Conservation (phyloP, 2,888 invertebrate genomes). For the Ennomos quercinarius region DNA sequence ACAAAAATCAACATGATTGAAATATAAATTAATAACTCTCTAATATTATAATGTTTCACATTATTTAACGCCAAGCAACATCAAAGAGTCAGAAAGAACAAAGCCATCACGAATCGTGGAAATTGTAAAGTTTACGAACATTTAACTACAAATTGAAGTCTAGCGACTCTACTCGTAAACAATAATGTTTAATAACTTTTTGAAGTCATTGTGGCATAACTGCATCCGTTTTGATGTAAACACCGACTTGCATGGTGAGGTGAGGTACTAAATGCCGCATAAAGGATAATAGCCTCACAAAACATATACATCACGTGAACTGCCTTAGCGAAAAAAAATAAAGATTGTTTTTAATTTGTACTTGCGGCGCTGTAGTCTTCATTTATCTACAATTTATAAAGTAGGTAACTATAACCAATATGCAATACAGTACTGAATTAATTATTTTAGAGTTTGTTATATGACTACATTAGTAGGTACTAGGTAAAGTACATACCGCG, state of each 20-base stretch:
- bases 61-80: constrained; percentile 82
- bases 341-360: constrained; percentile 1
- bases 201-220: constrained; percentile 32
- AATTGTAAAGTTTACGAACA: constrained; percentile 68
- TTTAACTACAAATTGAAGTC: constrained; percentile 79
- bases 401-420: too few relatives aligned
- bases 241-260: not conserved
- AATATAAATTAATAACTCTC: constrained; percentile 73
- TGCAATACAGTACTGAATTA: too few relatives aligned
- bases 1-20: constrained; percentile 74
- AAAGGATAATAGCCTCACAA: not conserved
- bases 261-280: not conserved
- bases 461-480: not conserved
- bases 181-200: constrained; percentile 46
- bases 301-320: not conserved
- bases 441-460: too few relatives aligned
- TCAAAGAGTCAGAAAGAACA: constrained; percentile 74
- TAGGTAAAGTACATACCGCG: constrained; percentile 6
- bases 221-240: constrained; percentile 15
- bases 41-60: constrained; percentile 77
- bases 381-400: too few relatives aligned
- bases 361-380: constrained; percentile 4
- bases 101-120: constrained; percentile 68
- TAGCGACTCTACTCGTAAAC: constrained; percentile 79
- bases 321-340: not conserved